Percentiles rank a stretch among this genome's conserved stretches.
These are phyloP conservation scores for Aurelia sp. DNA, from an alignment of 30 jellyfish, hydroid and myxozoan genomes.

Conservation along the genomic window DNA sequence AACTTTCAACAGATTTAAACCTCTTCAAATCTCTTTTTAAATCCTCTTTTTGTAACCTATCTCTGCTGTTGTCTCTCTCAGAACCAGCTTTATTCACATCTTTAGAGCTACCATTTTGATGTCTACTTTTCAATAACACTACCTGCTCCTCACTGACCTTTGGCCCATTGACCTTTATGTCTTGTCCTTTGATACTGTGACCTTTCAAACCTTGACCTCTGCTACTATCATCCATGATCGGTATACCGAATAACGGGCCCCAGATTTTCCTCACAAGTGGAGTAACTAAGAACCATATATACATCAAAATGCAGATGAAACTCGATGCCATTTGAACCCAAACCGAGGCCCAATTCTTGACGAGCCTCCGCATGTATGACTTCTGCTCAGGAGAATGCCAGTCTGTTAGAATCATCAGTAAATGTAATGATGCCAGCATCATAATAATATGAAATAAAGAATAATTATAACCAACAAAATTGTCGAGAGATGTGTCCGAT, in stretches of 20 bases:
- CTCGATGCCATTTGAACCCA: slow-evolving; percentile 99
- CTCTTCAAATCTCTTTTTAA: slow-evolving; percentile 6
- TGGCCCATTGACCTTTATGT: slow-evolving; percentile 1
- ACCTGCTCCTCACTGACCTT: background rate
- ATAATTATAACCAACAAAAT: slow-evolving; percentile 93
- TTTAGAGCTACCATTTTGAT: too few relatives aligned
- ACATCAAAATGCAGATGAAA: slow-evolving; percentile 81
- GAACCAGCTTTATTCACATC: background rate
- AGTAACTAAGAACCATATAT: slow-evolving; percentile 93
- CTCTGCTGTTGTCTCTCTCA: slow-evolving; percentile 1
- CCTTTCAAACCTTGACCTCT: slow-evolving; percentile 15
- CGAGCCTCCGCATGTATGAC: slow-evolving; percentile 81
- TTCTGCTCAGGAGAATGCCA: slow-evolving; percentile 99
- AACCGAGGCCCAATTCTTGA: slow-evolving; percentile 98
- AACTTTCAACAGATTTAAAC: slow-evolving; percentile 50
- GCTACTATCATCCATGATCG: slow-evolving; percentile 19
- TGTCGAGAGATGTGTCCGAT: slow-evolving; percentile 68
- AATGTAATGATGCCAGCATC: slow-evolving; percentile 84
- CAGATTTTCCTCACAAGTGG: slow-evolving; percentile 84
- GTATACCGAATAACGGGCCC: slow-evolving; percentile 96
- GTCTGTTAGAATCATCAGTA: slow-evolving; percentile 89
- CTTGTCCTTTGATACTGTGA: slow-evolving; percentile 27
- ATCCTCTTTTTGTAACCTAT: background rate
- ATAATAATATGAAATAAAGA: slow-evolving; percentile 89
- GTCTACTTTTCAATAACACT: background rate